Evolutionary conservation across 92 coral and sea anemone species (phyloP).

Genomic region (Epizoanthus rinbou): DNA sequence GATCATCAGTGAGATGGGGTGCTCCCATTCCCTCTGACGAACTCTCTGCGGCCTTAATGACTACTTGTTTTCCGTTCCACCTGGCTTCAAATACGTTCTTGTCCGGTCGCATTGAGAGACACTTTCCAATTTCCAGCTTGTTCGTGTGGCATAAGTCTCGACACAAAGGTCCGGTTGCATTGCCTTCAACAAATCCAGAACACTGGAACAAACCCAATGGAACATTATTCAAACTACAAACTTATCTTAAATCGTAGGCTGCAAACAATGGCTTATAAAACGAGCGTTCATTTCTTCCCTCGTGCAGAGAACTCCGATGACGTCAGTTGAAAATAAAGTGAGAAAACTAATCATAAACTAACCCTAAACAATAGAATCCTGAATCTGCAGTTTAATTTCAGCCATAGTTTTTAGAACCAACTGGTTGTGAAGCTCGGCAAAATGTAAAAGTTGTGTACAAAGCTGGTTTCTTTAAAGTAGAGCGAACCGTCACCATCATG

Average conservation of each 20-base stretch:
- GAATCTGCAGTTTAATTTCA: too few relatives aligned
- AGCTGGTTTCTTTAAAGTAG: too few relatives aligned
- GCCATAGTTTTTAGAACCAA: too few relatives aligned
- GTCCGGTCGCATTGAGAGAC: constrained; percentile 29
- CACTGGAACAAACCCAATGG: constrained; percentile 39
- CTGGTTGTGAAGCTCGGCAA: too few relatives aligned
- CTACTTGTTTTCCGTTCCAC: constrained; percentile 51
- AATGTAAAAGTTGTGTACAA: too few relatives aligned
- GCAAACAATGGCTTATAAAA: not conserved
- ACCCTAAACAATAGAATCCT: too few relatives aligned
- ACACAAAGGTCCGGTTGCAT: constrained; percentile 54
- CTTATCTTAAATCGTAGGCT: not conserved
- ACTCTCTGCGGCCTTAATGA: constrained; percentile 36
- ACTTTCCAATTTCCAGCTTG: constrained; percentile 27
- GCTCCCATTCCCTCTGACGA: not conserved
- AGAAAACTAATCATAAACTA: too few relatives aligned
- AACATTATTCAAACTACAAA: not conserved
- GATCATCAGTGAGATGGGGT: not conserved
- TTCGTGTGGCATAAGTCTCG: constrained; percentile 43
- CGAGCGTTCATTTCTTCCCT: too few relatives aligned
- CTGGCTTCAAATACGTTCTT: constrained; percentile 51
- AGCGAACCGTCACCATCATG: too few relatives aligned
- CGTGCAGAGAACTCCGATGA: too few relatives aligned
- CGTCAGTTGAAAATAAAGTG: too few relatives aligned
- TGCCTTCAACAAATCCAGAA: constrained; percentile 44